These are phyloP conservation scores for Psephotus haematonotus DNA, from an alignment of 2,113 vertebrate species.

Conservation along the genomic window DNA sequence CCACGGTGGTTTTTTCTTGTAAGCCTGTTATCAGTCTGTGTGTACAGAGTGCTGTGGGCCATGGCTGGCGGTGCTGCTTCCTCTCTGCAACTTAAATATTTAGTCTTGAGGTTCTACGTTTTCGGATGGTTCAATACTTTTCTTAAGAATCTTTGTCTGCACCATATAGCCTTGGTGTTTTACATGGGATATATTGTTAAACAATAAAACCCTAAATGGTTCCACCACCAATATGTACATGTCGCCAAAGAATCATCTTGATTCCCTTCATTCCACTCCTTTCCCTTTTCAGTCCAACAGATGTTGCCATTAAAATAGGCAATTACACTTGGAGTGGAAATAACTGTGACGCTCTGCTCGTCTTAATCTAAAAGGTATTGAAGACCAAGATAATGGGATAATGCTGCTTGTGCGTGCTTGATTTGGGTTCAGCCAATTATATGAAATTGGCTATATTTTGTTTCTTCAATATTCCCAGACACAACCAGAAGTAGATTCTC, in stretches of 20 bases:
- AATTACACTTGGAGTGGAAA: background rate
- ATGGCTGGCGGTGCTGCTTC: background rate
- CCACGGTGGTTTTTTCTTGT: background rate
- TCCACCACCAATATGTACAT: rapidly evolving
- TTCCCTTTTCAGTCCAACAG: background rate
- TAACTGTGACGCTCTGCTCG: background rate
- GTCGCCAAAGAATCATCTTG: background rate
- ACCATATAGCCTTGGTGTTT: background rate
- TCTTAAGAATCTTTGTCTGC: background rate
- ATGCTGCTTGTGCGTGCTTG: background rate
- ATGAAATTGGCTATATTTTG: background rate
- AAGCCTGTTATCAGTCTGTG: background rate
- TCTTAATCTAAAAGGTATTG: background rate
- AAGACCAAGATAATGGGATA: background rate
- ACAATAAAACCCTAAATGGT: background rate
- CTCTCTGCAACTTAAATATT: background rate
- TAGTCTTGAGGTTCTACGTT: background rate
- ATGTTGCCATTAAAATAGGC: background rate
- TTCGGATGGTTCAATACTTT: background rate
- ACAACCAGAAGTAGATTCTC: background rate
- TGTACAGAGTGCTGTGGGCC: background rate
- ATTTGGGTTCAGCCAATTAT: background rate
- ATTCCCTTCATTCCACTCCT: background rate
- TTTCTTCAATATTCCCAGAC: too few relatives aligned
- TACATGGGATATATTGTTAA: background rate